These are phyloP conservation scores for Falco novaeseelandiae DNA, from an alignment of 2,797 vertebrate species.

Conservation along the genomic window DNA sequence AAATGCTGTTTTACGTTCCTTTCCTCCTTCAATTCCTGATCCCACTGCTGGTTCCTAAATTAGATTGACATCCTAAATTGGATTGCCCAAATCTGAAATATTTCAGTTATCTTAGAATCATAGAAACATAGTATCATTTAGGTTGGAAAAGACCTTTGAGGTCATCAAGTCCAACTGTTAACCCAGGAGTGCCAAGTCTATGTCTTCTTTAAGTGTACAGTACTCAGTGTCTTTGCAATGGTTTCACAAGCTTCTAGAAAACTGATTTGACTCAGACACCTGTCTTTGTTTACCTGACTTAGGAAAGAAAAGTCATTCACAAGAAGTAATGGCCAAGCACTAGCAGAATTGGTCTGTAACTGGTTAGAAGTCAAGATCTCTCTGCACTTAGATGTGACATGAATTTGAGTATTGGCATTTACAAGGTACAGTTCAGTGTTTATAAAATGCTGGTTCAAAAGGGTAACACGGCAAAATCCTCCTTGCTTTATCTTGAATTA, in stretches of 20 bases:
- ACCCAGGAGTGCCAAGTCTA: too few relatives aligned
- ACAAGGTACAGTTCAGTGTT: neutral
- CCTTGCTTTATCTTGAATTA: neutral
- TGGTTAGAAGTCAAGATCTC: neutral
- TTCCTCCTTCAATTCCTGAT: neutral
- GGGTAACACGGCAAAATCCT: neutral
- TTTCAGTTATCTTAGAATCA: neutral
- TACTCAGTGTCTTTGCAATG: neutral
- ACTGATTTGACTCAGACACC: neutral
- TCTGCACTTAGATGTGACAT: neutral
- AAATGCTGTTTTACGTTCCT: neutral
- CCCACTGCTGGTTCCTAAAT: neutral
- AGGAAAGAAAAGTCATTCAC: neutral
- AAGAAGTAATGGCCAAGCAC: neutral
- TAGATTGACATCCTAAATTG: neutral
- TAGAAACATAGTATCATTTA: too few relatives aligned
- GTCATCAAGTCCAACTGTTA: too few relatives aligned
- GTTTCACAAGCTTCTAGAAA: neutral
- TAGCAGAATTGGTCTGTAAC: neutral
- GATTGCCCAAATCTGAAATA: neutral
- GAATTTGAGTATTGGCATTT: neutral
- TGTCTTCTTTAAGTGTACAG: neutral
- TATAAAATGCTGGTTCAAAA: neutral
- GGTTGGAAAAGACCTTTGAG: too few relatives aligned
- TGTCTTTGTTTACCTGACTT: neutral